These are phyloP conservation scores for Thermophis baileyi DNA, from an alignment of 2,113 vertebrate genomes.

Conservation along the genomic window DNA sequence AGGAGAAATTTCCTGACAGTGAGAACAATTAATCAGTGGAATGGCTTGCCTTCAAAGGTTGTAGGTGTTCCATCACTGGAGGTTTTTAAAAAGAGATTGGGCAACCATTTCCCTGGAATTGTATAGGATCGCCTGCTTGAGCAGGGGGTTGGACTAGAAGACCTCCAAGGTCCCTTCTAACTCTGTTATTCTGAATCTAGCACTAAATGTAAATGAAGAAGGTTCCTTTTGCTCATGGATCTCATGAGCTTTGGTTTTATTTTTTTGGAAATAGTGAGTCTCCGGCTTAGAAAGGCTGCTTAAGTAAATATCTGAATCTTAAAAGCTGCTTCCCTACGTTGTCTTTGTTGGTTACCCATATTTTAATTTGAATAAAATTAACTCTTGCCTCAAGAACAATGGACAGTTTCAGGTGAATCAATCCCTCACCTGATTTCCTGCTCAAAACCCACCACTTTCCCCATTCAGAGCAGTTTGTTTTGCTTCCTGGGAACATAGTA, in stretches of 20 bases:
- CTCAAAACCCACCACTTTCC: no score
- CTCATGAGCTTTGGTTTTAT: neutral
- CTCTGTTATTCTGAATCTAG: neutral
- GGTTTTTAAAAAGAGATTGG: no score
- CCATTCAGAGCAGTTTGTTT: neutral
- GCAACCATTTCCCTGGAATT: no score
- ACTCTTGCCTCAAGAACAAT: no score
- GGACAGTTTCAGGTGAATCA: neutral
- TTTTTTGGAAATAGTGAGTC: neutral
- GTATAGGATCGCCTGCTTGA: no score
- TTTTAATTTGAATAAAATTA: neutral
- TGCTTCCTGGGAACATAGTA: neutral
- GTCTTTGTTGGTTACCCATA: neutral
- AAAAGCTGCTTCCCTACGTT: neutral
- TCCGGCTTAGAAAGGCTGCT: neutral
- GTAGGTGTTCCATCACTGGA: no score
- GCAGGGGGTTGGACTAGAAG: no score
- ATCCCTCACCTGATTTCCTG: neutral
- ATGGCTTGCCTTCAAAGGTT: no score
- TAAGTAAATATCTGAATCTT: neutral
- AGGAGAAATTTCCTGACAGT: no score
- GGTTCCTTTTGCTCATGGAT: neutral
- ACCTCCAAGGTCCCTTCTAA: no score
- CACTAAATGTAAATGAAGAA: neutral
- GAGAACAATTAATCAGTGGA: no score